These are phyloP conservation scores for Chaetoderma sp. DNA, from an alignment of 2,888 invertebrate genomes.

Conservation along the genomic window DNA sequence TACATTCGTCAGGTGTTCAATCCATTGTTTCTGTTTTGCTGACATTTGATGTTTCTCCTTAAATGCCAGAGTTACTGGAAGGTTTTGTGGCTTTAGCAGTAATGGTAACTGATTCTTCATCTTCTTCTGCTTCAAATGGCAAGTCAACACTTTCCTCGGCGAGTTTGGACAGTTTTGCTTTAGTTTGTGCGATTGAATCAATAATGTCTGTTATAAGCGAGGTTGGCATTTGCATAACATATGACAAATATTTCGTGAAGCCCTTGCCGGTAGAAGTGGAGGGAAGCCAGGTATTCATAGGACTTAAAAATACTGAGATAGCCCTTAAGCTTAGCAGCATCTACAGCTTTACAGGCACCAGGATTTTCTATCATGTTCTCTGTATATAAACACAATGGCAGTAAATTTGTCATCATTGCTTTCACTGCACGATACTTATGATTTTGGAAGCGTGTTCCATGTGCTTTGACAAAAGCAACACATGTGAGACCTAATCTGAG, in stretches of 20 bases:
- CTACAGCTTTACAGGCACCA: neutral
- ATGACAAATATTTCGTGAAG: neutral
- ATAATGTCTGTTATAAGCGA: neutral
- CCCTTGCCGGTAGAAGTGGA: neutral
- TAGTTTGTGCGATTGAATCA: neutral
- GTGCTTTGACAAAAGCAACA: constrained; percentile 8
- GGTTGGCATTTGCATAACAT: neutral
- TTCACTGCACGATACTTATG: constrained; percentile 2
- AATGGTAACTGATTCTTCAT: neutral
- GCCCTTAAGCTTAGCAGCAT: neutral
- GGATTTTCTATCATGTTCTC: constrained; percentile 1
- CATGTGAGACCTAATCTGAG: neutral
- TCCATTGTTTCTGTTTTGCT: neutral
- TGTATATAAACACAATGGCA: constrained; percentile 3
- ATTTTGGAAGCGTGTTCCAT: constrained; percentile 4
- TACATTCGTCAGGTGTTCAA: too few relatives aligned
- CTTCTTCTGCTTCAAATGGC: neutral
- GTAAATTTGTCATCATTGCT: constrained; percentile 3
- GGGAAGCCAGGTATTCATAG: neutral
- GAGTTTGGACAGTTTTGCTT: neutral
- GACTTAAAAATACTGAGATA: neutral
- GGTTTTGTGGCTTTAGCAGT: neutral
- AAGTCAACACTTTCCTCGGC: neutral
- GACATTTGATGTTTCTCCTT: neutral
- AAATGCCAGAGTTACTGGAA: neutral